A percentile compares a stretch with the other conserved stretches of the same genome.
phyloP scores from a whole-genome alignment of 2,113 vertebrate species.

The Cyprinodon variegatus region DNA sequence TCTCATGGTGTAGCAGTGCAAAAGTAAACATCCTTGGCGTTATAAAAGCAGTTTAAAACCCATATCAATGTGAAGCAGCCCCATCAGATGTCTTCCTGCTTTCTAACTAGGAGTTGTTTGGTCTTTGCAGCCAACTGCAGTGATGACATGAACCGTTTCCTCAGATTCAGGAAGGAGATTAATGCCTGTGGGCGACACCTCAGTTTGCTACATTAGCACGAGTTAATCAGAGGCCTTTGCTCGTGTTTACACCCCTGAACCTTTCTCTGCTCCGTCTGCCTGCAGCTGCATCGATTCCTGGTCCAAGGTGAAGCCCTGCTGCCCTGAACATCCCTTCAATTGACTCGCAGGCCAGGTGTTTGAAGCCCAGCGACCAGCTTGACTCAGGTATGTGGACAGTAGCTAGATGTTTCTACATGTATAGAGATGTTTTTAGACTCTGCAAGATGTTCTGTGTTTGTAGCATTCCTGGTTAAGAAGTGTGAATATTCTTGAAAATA shows the following conservation, averaged over 20 bases:
- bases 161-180: constrained; percentile 12
- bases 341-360: constrained; percentile 64
- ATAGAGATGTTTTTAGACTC: no score
- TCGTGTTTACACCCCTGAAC: not conserved
- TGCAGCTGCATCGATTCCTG: constrained; percentile 83
- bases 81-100: not conserved
- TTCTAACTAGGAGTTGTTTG: not conserved
- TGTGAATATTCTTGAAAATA: no score
- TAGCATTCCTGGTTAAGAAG: no score
- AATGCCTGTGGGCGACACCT: not conserved
- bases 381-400: constrained; percentile 68
- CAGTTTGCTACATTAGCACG: not conserved
- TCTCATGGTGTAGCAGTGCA: no score
- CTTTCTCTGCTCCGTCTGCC: constrained; percentile 1
- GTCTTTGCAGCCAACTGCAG: not conserved
- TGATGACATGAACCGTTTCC: constrained; percentile 13
- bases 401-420: not conserved
- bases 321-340: constrained; percentile 84
- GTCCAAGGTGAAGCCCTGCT: constrained; percentile 84
- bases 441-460: no score
- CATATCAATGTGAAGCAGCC: no score
- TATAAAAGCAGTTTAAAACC: not conserved
- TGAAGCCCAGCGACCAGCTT: constrained; percentile 53
- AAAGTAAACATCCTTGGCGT: no score
- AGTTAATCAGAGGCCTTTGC: constrained; percentile 1